Base-by-base conservation (phyloP, 2,797 vertebrate species). In the Gadopsis bispinosus region DNA sequence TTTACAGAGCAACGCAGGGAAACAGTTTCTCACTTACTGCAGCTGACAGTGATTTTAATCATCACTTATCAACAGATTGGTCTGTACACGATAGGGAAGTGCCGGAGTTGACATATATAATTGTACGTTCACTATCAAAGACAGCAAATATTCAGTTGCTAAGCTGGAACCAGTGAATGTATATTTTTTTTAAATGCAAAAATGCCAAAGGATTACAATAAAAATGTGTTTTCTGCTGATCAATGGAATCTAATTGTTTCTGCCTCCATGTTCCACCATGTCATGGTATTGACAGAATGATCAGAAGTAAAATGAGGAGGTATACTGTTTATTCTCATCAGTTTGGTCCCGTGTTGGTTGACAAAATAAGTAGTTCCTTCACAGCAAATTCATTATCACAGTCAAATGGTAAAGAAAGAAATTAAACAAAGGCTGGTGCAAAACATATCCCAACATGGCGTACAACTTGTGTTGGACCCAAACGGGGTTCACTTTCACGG, bases 291-390 rank as follows among this genome's bases (percentile, higher is more conserved):
- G 11, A 76, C 12, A 56, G 3, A 72, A 56, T 8, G 11, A 69
- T 26, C 5, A 59, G 31, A 72, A 87, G 83, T 61, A 73, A 79
- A 75, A 83, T 62, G 63, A 50, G 2, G n/a, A 89, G 11, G 0
- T 81, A 63, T 7, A 1, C 2, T 20, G 26, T 60, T 39, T 20
- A 48, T 20, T 20, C 47, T 8, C 47, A 12, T 77, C n/a, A 76
- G 47, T 82, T 91, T 90, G 87, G 80, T 92, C 83, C 75, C 86
- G 61, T 93, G 92, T 94, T 88, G 5, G 33, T 76, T 80, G 69
- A 83, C 75, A 84, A 60, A 83, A 55, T 80, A 69, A 84, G 76
- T 33, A 66, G 84, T 79, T 87, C 73, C 48, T 35, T 89, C 33
- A 85, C 71, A 87, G 73, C 35, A 75, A 80, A 78, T 80, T 59